Base-by-base conservation (phyloP, 2,113 vertebrate species). In the Lipotes vexillifer region DNA sequence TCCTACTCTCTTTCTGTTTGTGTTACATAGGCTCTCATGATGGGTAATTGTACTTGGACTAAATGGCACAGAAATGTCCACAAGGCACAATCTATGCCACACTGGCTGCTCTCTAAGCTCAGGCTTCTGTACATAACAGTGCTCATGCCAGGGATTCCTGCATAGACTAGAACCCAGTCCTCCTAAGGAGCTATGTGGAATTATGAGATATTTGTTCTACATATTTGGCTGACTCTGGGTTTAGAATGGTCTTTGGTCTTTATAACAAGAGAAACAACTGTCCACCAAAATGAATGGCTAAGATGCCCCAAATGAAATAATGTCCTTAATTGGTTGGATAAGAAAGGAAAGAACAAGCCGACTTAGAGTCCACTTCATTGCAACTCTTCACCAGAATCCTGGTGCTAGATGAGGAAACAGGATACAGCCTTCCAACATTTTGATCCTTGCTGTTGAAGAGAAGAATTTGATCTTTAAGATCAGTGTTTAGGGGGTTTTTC, bases 281-380 rank as follows among this genome's bases (percentile, higher is more conserved):
- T 94, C 91, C 74, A 83, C 75, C 72, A 87, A 94, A 98, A 97
- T 90, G 77, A 95, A 96, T 89, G 75, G 80, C 59, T 83, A 95
- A 94, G 44, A 93, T 44, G 74, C 41, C 66, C 44, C 83, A 94
- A 97, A 97, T 92, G 78, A 97, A 96, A 93, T 95, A 92, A 90
- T 97, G 82, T 90, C 92, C 77, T 95, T 95, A 94, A 96, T 49
- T 96, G 94, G 88, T 83, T 41, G 96, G 65, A 97, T 31, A 78
- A 95, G 71, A 84, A 85, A 89, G 63, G 74, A 96, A 95, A 94
- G 84, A 89, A 57, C 63, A 71, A 94, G 86, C 49, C 25, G 11
- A 36, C 52, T 49, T 57, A 81, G 78, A 84, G 33, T 93, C 52
- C 44, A 72, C 63, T 90, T 49, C 27, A 65, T 61, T 72, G 65